Evolutionary conservation across 2,888 invertebrate species (phyloP).

Genomic region (Arctia plantaginis): DNA sequence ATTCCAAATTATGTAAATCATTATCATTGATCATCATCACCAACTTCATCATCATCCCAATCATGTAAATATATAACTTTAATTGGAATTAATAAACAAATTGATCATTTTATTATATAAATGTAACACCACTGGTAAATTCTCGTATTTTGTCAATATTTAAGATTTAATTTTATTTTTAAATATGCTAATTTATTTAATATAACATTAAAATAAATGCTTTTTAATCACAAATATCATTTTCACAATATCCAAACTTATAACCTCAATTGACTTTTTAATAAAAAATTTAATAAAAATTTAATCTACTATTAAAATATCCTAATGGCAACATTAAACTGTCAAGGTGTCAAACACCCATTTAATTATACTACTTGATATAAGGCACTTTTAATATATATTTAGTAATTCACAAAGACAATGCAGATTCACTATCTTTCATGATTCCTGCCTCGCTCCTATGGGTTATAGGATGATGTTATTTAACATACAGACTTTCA

Average conservation of each 20-base stretch:
- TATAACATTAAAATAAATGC: constrained; percentile 16
- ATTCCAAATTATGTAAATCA: background rate
- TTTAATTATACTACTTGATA: constrained; percentile 25
- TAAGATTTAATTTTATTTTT: too few species aligned
- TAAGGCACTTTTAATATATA: constrained; percentile 36
- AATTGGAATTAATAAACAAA: constrained; percentile 6
- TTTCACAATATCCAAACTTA: background rate
- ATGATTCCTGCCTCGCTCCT: background rate
- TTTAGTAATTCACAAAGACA: background rate
- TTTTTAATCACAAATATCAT: constrained; percentile 7
- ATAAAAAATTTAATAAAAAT: too few species aligned
- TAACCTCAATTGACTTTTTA: constrained; percentile 5
- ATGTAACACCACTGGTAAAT: constrained; percentile 1
- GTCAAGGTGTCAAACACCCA: constrained; percentile 25
- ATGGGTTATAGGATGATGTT: background rate
- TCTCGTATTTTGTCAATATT: background rate
- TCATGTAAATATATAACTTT: background rate
- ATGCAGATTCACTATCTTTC: background rate
- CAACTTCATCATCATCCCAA: background rate
- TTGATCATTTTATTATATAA: background rate
- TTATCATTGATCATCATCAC: background rate
- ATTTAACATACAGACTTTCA: background rate
- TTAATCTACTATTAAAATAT: background rate
- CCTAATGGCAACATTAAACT: constrained; percentile 49
- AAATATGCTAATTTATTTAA: background rate